Evolutionary conservation across 2,113 vertebrate species (phyloP), one percentile per base, ranked within the genome.

Genomic region (Theristicus caerulescens): DNA sequence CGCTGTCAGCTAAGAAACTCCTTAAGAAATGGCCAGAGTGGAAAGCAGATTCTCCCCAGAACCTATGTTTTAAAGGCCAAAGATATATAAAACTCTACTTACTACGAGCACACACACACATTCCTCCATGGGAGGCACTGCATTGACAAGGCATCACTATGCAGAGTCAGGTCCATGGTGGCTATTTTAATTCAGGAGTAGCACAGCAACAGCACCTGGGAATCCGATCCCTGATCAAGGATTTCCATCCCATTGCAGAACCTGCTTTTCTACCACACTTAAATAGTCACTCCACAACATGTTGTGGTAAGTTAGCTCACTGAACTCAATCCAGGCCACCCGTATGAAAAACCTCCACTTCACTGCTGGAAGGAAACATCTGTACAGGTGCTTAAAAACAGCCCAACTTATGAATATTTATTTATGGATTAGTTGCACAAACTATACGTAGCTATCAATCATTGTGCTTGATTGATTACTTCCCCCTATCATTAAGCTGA

Each of bases 161-260:
- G 0, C 40, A 29, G 36, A 13, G 16, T 5, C 6, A 2, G 47
- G n/a, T 9, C 69, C 4, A 1, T 2, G 18, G 64, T 9, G 18
- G 34, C 24, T 14, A 11, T 4, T 55, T 54, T n/a, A 80, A 3
- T 1, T 14, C 34, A 57, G 55, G 36, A 74, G 54, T 4, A 62
- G 42, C 61, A 51, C 46, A 67, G 54, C 1, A 4, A n/a, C 38
- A 87, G 59, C 27, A 67, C 11, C 29, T 7, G 26, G 34, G 22
- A 69, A 46, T 13, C 12, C 25, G 64, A 59, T 14, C 67, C 59
- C 24, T 61, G 46, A n/a, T 3, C 22, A 25, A 55, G 11, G 3
- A 42, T 34, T 85, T 64, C 73, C 65, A 84, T 10, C 26, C 66
- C 36, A 20, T 0, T 46, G 36, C 70, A 81, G n/a, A 84, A 24